phyloP scores from a whole-genome alignment of 2,888 invertebrate genomes.

The Ornithoptera priamus region DNA sequence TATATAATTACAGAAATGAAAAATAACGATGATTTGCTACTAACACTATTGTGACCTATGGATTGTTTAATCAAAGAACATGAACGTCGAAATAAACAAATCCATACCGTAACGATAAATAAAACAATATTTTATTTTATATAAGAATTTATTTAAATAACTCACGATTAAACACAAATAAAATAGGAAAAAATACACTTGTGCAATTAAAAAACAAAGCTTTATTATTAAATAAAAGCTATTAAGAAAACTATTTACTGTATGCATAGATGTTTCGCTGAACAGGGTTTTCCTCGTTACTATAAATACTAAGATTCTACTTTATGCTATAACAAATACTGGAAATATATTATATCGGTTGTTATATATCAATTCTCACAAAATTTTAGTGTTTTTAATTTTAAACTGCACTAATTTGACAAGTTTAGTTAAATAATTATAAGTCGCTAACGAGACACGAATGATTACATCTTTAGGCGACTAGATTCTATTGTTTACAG shows the following conservation, averaged over 20 bases:
- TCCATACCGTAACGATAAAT: not conserved
- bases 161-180: slow-evolving; percentile 14
- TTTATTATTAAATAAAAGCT: slow-evolving; percentile 26
- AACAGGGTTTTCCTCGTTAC: slow-evolving; percentile 12
- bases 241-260: slow-evolving; percentile 28
- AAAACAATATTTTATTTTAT: slow-evolving; percentile 13
- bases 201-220: slow-evolving; percentile 36
- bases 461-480: slow-evolving; percentile 54
- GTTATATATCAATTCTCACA: not conserved
- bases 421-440: not conserved
- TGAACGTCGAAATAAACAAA: not conserved
- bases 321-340: not conserved
- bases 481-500: slow-evolving; percentile 63
- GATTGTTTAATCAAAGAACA: not conserved
- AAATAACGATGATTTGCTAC: not conserved
- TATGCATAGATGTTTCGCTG: slow-evolving; percentile 31
- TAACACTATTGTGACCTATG: not conserved
- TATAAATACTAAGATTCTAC: not conserved
- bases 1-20: no score
- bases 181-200: slow-evolving; percentile 34
- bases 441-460: slow-evolving; percentile 1
- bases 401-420: not conserved
- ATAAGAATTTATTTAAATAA: slow-evolving; percentile 24
- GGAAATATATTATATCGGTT: not conserved
- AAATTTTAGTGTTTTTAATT: not conserved